A percentile compares a stretch with the other conserved stretches of the same genome.
Evolutionary conservation across 1,140 invertebrate species (phyloP).

Genomic region (Drosophila lacteicornis): DNA sequence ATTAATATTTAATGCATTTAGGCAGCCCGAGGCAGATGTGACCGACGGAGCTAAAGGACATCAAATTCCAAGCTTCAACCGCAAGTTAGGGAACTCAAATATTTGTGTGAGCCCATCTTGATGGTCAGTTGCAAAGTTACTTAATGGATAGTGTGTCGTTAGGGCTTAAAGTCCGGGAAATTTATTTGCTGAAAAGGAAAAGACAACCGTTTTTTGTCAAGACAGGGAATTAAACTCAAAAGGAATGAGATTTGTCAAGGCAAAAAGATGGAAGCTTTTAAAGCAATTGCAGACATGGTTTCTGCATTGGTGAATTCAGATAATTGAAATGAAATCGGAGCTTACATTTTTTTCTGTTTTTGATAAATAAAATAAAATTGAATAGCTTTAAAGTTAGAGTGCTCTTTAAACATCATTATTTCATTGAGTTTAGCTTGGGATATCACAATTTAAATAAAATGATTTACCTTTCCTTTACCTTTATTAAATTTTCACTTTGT

Average conservation of each 20-base stretch:
- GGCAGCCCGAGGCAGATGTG: constrained; percentile 52
- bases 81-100: constrained; percentile 43
- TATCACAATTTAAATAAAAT: no score
- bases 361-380: background rate
- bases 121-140: constrained; percentile 42
- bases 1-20: constrained; percentile 78
- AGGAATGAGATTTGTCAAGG: constrained; percentile 11
- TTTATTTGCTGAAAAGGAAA: constrained; percentile 10
- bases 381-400: no score
- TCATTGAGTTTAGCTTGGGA: no score
- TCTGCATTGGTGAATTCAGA: background rate
- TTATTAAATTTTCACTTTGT: no score
- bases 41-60: constrained; percentile 24
- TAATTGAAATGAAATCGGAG: constrained; percentile 9
- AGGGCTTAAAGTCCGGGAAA: constrained; percentile 9
- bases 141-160: constrained; percentile 60
- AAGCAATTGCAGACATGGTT: constrained; percentile 19
- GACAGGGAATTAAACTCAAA: background rate
- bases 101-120: background rate
- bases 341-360: background rate
- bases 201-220: constrained; percentile 7
- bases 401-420: no score
- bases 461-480: no score
- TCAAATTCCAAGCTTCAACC: constrained; percentile 32
- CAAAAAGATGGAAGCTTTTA: background rate